Conservation (phyloP, 2,888 invertebrate species). For the Eupelmus urozonus region DNA sequence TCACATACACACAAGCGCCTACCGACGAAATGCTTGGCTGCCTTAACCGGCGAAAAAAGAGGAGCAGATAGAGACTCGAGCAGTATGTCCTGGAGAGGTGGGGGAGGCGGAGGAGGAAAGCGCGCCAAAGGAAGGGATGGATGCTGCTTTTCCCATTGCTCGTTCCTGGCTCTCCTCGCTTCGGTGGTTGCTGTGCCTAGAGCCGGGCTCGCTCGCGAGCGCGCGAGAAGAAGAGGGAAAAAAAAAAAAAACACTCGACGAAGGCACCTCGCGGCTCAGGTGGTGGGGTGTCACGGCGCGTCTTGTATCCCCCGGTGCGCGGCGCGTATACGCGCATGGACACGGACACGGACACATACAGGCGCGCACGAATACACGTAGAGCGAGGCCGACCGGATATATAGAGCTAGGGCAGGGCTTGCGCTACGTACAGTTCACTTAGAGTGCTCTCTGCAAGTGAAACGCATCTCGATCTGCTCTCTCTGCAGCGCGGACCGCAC, state of each 20-base stretch:
- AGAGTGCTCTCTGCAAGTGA: slow-evolving; percentile 71
- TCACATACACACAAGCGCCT: background rate
- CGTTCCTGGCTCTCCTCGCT: slow-evolving; percentile 68
- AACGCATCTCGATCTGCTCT: background rate
- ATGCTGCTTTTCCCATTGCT: slow-evolving; percentile 54
- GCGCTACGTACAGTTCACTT: slow-evolving; percentile 77
- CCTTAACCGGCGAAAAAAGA: background rate
- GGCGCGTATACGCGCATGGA: background rate
- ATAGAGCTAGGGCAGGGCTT: slow-evolving; percentile 78
- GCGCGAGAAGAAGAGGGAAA: slow-evolving; percentile 6
- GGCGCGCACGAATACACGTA: background rate
- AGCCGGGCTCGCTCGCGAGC: background rate
- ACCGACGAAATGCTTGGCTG: background rate
- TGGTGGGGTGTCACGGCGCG: slow-evolving; percentile 48
- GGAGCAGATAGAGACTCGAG: background rate
- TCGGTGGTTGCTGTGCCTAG: slow-evolving; percentile 71
- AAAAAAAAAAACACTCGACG: background rate
- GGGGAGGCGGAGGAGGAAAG: slow-evolving; percentile 48
- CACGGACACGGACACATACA: slow-evolving; percentile 40
- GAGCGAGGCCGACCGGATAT: slow-evolving; percentile 74
- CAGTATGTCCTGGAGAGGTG: slow-evolving; percentile 34
- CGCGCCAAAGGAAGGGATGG: slow-evolving; percentile 55
- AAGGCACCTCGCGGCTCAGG: slow-evolving; percentile 2
- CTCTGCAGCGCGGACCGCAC: background rate
- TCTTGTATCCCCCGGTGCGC: background rate